These are phyloP conservation scores for Diloba caeruleocephala DNA, from an alignment of 2,888 invertebrate species.

Conservation along the genomic window DNA sequence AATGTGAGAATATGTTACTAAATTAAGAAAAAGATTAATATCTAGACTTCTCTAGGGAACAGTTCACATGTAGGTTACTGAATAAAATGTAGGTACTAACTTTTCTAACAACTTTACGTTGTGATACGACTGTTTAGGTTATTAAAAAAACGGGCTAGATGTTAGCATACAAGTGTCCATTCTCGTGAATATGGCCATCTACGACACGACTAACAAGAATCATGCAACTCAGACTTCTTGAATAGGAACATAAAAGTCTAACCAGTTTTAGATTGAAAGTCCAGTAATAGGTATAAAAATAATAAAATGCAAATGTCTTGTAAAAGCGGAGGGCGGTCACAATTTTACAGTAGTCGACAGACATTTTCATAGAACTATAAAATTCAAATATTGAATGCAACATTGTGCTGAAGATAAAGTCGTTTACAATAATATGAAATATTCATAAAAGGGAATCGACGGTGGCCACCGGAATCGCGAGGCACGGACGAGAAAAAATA, in stretches of 20 bases:
- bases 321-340: slow-evolving; percentile 54
- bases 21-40: no score
- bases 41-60: no score
- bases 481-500: slow-evolving; percentile 66
- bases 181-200: slow-evolving; percentile 22
- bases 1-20: no score
- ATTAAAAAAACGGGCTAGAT: slow-evolving; percentile 2
- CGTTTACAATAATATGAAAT: slow-evolving; percentile 86
- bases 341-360: slow-evolving; percentile 62
- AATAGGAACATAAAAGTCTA: slow-evolving; percentile 35
- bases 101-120: slow-evolving; percentile 11
- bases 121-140: slow-evolving; percentile 7
- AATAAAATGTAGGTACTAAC: no score
- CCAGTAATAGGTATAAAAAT: slow-evolving; percentile 46
- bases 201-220: slow-evolving; percentile 22
- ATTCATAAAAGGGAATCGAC: slow-evolving; percentile 82
- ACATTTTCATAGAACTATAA: slow-evolving; percentile 73
- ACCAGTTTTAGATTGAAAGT: slow-evolving; percentile 36
- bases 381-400: slow-evolving; percentile 76
- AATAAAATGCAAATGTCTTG: slow-evolving; percentile 43
- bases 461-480: slow-evolving; percentile 72
- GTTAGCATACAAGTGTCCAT: slow-evolving; percentile 18
- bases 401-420: slow-evolving; percentile 80
- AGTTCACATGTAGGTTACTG: no score
- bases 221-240: slow-evolving; percentile 25